Conservation (phyloP, 2,113 vertebrate genomes). For the Zingel zingel region DNA sequence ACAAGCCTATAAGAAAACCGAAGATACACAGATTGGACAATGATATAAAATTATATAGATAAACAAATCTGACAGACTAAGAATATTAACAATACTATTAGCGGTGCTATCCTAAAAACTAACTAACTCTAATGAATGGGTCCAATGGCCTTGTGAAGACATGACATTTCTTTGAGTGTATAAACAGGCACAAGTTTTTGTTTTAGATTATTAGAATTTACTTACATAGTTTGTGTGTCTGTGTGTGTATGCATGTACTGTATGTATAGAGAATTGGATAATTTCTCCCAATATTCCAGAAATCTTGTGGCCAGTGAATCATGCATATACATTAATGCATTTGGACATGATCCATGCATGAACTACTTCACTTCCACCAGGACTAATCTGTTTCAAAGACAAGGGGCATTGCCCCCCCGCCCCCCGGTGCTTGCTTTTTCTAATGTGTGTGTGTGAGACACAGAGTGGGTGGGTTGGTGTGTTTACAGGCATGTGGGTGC, state of each 20-base stretch:
- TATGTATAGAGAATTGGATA: background rate
- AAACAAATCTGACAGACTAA: no score
- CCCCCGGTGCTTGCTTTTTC: conserved; percentile 28
- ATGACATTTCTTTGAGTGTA: background rate
- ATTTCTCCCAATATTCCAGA: background rate
- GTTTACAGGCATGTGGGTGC: conserved; percentile 67
- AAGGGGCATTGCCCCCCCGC: conserved; percentile 7
- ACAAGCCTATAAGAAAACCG: no score
- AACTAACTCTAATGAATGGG: background rate
- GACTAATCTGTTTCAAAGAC: conserved; percentile 6
- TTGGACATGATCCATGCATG: background rate
- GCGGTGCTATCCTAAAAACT: background rate
- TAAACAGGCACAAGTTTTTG: background rate
- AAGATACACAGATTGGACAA: no score
- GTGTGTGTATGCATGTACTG: background rate
- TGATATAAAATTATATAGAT: no score
- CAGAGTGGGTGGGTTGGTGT: conserved; percentile 63
- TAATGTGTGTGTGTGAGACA: conserved; percentile 20
- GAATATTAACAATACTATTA: background rate
- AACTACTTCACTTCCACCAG: conserved; percentile 2
- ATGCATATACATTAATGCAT: background rate
- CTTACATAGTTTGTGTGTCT: background rate
- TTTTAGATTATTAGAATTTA: background rate
- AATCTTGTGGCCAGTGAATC: background rate
- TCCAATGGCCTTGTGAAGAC: background rate